phyloP scores from a whole-genome alignment of 2,888 invertebrate genomes.

The Brachynemurus nebulosus region DNA sequence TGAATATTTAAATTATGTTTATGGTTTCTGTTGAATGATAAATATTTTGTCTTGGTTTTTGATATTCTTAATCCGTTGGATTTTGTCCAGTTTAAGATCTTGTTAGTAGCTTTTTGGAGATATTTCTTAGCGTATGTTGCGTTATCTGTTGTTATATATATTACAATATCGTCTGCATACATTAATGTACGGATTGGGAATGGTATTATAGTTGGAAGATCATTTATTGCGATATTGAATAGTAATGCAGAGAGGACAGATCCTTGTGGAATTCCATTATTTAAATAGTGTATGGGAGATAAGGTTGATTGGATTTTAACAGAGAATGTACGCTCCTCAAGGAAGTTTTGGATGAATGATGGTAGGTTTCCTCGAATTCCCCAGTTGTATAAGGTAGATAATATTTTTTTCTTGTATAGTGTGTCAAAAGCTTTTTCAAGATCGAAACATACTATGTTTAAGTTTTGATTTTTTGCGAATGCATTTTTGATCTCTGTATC shows the following conservation, averaged over 20 bases:
- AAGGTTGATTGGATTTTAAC: no score
- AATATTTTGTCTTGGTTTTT: neutral
- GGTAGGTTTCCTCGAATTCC: slow-evolving; percentile 11
- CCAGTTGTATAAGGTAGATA: slow-evolving; percentile 10
- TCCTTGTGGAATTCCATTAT: neutral
- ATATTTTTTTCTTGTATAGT: slow-evolving; percentile 13
- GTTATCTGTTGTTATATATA: slow-evolving; percentile 1
- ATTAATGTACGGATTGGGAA: neutral
- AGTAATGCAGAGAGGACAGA: neutral
- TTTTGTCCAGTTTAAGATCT: neutral
- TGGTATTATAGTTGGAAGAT: neutral
- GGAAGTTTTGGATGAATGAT: slow-evolving; percentile 14
- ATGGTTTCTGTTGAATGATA: neutral
- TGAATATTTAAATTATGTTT: neutral
- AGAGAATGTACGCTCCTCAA: neutral
- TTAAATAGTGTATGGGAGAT: no score
- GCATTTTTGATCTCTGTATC: slow-evolving; percentile 12
- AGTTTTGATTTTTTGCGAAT: slow-evolving; percentile 14
- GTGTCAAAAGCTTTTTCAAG: slow-evolving; percentile 18
- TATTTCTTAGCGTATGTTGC: neutral
- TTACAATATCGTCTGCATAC: slow-evolving; percentile 7
- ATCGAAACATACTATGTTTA: slow-evolving; percentile 13
- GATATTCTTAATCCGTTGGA: neutral
- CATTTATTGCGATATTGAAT: neutral
- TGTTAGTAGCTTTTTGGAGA: neutral